These are phyloP conservation scores for Mesembrinibis cayennensis DNA, from an alignment of 2,113 vertebrate species.

Conservation along the genomic window DNA sequence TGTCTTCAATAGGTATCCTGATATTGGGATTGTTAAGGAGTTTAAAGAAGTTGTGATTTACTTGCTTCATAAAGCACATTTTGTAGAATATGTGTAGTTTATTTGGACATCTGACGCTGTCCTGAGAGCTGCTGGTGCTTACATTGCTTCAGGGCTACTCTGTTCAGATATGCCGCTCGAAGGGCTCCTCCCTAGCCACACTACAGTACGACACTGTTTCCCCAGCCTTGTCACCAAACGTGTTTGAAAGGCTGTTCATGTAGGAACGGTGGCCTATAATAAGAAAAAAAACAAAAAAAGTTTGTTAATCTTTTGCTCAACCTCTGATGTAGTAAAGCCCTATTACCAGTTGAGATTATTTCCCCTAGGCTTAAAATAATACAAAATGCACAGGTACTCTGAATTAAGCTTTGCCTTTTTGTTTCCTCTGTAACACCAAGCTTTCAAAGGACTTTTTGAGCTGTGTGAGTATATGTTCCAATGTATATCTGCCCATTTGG, in stretches of 20 bases:
- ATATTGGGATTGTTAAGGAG: neutral
- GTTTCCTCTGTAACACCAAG: neutral
- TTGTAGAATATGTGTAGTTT: neutral
- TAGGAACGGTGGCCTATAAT: neutral
- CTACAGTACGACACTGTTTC: neutral
- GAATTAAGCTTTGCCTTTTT: neutral
- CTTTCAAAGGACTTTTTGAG: neutral
- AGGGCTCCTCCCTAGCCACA: accelerated
- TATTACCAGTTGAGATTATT: neutral
- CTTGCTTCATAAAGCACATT: neutral
- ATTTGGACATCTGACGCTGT: neutral
- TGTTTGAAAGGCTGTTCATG: neutral
- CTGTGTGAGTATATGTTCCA: neutral
- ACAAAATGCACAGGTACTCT: neutral
- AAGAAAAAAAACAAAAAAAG: no score
- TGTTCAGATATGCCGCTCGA: neutral
- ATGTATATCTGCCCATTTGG: neutral
- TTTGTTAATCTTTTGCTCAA: neutral
- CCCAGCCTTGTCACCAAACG: neutral
- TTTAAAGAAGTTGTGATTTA: neutral
- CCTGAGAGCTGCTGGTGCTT: neutral
- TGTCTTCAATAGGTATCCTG: neutral
- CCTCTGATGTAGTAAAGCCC: neutral
- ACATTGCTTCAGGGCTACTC: neutral
- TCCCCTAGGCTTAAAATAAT: neutral